Base-by-base conservation (phyloP, 2,888 invertebrate species). In the Neoaliturus tenellus region DNA sequence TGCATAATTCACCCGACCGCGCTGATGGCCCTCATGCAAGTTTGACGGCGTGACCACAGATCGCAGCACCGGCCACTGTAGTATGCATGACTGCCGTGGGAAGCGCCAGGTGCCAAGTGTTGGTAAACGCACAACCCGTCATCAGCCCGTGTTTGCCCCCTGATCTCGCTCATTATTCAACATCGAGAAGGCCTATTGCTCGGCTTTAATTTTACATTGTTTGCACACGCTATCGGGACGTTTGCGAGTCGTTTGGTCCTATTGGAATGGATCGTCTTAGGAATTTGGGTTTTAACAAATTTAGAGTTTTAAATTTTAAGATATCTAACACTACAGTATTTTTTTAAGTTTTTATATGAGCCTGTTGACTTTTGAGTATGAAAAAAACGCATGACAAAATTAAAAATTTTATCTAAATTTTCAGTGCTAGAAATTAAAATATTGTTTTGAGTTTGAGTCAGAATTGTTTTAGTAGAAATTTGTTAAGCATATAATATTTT, bases 121-220 rank as follows among this genome's bases (percentile, higher is more conserved):
- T 62, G 28, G 62, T 62, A 62, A 62, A 62, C 62, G 28, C 10
- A 28, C 20, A 62, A 28, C 31, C 62, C 31, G 28, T 62, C 28
- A 62, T 62, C 31, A 62, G 12, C 1, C 17, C 17, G 28, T 62
- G 62, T 62, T 62, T 62, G 62, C 62, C 62, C 62, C 14, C 62
- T 62, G 62, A 62, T 62, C 62, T 31, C 28, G 5, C 62, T 62
- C 62, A 62, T 62, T 62, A 62, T 62, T 62, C 62, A 62, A 62
- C 62, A 28, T 12, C 17, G 25, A 62, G 28, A 62, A 12, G 28
- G 31, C 28, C 62, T 28, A 62, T 62, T 62, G 62, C 25, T 62
- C 62, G 6, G 62, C 31, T 28, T 55, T 20, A 62, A 62, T 28
- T 17, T 62, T 62, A 28, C 14, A 62, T 62, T 28, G 10, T 28